Base-by-base conservation (phyloP, 2,888 invertebrate species). In the Drosophila nigritarsus region DNA sequence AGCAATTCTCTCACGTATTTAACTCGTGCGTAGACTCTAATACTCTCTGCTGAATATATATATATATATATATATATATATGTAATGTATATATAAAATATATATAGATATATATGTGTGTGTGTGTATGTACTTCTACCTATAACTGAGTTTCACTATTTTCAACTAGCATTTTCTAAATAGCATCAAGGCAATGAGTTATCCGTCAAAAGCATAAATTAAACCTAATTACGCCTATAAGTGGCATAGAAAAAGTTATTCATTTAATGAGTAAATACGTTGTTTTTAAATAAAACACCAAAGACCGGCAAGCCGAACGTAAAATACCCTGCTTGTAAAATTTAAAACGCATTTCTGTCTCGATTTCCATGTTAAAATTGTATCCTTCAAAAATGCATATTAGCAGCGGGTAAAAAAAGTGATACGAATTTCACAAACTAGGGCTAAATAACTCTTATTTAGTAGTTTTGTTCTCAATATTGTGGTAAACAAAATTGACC, bases 1-100 rank as follows among this genome's bases (percentile, higher is more conserved):
- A 86, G 65, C 76, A 70, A 67, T 76, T 82, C 56, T 75, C 75
- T 68, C 56, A 40, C 42, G 48, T 66, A 48, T 32, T 48, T 45
- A 29, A n/a, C 66, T 65, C 65, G 53, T 66, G 65, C 65, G 65
- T 32, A 53, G 60, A 53, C 68, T 68, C 24, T 45, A 32, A 53
- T 58, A 11, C 42, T 56, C 36, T 48, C 8, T 15, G 6, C 8
- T 27, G 3, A 18, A 18, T 8, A 2, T 8, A 3, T 38, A 8
- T 38, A 18, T 9, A 18, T 38, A 7, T 38, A 8, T 38, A 18
- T 38, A 38, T 4, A 18, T 38, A 7, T 38, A 8, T 38, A 18
- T 38, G 18, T 4, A 30, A 32, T 3, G 32, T 3, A 11, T 11
- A 8, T 32, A 3, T 32, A 11, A 32, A n/a, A 9, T n/a, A n/a